Evolutionary conservation across 2,113 vertebrate species (phyloP).

Genomic region (Tapirus terrestris): DNA sequence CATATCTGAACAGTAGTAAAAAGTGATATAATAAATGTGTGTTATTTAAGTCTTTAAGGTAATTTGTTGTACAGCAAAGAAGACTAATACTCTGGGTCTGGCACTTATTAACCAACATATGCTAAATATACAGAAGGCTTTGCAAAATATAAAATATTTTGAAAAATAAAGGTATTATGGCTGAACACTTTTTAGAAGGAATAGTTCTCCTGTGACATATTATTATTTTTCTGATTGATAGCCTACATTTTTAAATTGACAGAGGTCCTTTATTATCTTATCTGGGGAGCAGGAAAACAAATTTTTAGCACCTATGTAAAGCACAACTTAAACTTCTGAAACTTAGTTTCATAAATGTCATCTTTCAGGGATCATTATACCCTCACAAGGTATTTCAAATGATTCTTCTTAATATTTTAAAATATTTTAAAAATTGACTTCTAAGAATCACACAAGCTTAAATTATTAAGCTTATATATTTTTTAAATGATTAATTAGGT

Average conservation of each 20-base stretch:
- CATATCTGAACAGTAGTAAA: neutral
- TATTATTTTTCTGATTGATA: neutral
- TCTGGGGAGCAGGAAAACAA: neutral
- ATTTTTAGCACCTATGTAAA: neutral
- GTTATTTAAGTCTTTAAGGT: neutral
- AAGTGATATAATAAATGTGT: neutral
- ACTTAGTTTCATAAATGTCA: neutral
- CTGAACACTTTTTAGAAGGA: neutral
- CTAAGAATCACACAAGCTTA: conserved; percentile 2
- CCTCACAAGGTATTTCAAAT: neutral
- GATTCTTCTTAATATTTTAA: neutral
- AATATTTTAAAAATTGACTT: neutral
- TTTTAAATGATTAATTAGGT: neutral
- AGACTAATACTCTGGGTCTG: neutral
- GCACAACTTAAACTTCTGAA: neutral
- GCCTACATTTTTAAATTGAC: neutral
- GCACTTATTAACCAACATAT: neutral
- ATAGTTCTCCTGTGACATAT: neutral
- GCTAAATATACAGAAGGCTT: neutral
- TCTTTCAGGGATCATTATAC: neutral
- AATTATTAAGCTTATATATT: neutral
- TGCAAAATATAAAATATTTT: neutral
- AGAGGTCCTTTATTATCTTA: neutral
- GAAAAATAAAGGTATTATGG: neutral
- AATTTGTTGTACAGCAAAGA: neutral